phyloP scores from a whole-genome alignment of 1,140 invertebrate species.

The Phymastichus coffea region DNA sequence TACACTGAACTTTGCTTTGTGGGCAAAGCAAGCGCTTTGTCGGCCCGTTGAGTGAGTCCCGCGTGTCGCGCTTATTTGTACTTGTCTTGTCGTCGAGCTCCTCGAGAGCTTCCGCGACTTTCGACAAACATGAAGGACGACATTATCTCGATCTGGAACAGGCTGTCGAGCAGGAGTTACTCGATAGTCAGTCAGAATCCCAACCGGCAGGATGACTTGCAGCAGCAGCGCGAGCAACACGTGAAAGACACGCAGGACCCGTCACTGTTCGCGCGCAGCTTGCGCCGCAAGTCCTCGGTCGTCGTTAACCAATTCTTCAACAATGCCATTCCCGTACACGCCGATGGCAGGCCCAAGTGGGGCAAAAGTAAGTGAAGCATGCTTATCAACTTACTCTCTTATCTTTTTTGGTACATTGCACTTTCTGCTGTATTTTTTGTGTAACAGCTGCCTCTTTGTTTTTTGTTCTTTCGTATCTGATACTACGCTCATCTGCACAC shows the following conservation, averaged over 20 bases:
- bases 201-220: slow-evolving; percentile 35
- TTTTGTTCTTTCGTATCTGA: too few species aligned
- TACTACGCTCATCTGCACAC: too few species aligned
- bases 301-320: slow-evolving; percentile 61
- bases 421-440: too few species aligned
- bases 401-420: too few species aligned
- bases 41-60: too few species aligned
- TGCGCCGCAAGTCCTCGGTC: slow-evolving; percentile 51
- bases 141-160: slow-evolving; percentile 58
- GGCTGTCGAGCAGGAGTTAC: slow-evolving; percentile 54
- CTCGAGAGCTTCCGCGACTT: too few species aligned
- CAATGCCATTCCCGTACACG: slow-evolving; percentile 50
- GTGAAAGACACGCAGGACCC: slow-evolving; percentile 35
- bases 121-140: slow-evolving; percentile 61
- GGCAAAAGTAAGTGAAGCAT: slow-evolving; percentile 56
- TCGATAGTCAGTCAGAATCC: slow-evolving; percentile 51
- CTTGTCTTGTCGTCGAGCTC: too few species aligned
- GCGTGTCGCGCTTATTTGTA: too few species aligned
- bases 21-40: too few species aligned
- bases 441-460: too few species aligned
- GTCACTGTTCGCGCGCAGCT: slow-evolving; percentile 5
- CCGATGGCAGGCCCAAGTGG: slow-evolving; percentile 44
- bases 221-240: not conserved
- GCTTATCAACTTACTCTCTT: not conserved
- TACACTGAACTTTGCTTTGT: too few species aligned